Conservation (phyloP, 2,113 vertebrate species). For the Pachycephala philippinensis region DNA sequence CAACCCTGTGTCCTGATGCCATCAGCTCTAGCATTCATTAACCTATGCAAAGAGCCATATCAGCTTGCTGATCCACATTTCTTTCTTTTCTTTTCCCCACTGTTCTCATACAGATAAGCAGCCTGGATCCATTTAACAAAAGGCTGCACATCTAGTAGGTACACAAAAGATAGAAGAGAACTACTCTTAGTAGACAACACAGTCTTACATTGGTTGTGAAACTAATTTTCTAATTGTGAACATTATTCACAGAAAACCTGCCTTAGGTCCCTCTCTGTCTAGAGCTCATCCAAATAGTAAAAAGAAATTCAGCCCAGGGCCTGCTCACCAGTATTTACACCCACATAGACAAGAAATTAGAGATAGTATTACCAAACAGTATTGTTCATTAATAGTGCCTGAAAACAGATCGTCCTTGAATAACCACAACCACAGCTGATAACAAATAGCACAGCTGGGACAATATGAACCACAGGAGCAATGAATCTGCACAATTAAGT, state of each 20-base stretch:
- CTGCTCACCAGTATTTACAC: not conserved
- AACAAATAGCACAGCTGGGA: not conserved
- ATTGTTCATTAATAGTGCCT: not conserved
- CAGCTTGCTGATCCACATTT: not conserved
- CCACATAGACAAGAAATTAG: not conserved
- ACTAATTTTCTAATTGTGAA: not conserved
- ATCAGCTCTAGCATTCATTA: not conserved
- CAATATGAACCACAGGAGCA: not conserved
- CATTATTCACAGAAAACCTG: not conserved
- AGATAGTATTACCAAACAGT: not conserved
- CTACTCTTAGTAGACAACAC: not conserved
- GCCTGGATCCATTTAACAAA: not conserved
- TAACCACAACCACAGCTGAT: not conserved
- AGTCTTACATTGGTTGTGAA: not conserved
- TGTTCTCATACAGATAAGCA: not conserved
- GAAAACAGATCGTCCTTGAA: not conserved
- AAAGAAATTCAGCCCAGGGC: not conserved
- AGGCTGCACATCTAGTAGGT: not conserved
- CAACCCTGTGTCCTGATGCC: not conserved
- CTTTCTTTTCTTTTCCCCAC: not conserved
- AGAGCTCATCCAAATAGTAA: not conserved
- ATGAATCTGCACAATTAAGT: not conserved
- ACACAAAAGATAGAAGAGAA: not conserved
- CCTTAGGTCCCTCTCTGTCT: not conserved
- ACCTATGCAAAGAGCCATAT: not conserved